phyloP scores from a whole-genome alignment of 2,888 invertebrate genomes.

The Acheta domesticus region DNA sequence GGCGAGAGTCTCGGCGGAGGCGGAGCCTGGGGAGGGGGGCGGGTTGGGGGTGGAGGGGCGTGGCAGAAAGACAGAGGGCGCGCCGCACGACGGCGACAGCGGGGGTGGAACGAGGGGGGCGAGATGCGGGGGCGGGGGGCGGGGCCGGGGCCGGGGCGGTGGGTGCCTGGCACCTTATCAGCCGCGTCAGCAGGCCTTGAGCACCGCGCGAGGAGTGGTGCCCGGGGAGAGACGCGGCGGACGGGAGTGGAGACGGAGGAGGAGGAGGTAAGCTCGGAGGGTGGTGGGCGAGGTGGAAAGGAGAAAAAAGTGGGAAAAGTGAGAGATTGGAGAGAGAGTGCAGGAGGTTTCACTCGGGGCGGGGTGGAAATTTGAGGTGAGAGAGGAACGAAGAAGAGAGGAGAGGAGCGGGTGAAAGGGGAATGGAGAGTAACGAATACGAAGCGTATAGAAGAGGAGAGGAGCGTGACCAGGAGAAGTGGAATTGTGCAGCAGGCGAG shows the following conservation, averaged over 20 bases:
- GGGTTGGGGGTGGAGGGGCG: background rate
- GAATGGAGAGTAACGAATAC: too few species aligned
- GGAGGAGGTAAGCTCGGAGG: background rate
- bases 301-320: too few species aligned
- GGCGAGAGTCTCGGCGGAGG: background rate
- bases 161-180: background rate
- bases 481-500: too few species aligned
- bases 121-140: background rate
- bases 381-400: too few species aligned
- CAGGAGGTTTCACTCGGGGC: too few species aligned
- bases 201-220: background rate
- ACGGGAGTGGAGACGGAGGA: background rate
- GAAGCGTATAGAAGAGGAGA: too few species aligned
- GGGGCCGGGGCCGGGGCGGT: background rate
- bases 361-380: too few species aligned
- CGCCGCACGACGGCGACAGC: background rate
- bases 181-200: constrained; percentile 8
- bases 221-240: background rate
- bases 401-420: too few species aligned
- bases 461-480: too few species aligned
- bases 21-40: background rate
- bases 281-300: too few species aligned
- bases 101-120: background rate
- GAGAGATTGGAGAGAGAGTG: too few species aligned
- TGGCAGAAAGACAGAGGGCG: background rate